Evolutionary conservation across 2,113 vertebrate genomes (phyloP), one percentile per base, ranked within the genome.

Genomic region (Passer montanus): DNA sequence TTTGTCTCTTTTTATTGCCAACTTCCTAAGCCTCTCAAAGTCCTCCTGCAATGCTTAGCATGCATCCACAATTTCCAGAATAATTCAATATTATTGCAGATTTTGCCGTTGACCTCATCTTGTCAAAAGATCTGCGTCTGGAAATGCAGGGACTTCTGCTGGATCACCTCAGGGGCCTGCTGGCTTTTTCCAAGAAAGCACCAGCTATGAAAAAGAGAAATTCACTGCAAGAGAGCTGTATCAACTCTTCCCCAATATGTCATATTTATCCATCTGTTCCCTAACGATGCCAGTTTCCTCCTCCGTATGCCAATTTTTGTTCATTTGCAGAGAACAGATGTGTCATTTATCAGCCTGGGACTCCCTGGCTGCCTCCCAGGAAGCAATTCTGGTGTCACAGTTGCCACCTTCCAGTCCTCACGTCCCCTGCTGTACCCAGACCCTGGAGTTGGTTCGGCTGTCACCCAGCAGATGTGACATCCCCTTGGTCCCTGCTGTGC

Each of bases 271-370:
- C 93, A 96, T 93, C 96, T 96, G 69, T 89, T 75, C 77, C 47
- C 73, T 70, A 70, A 47, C 1, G 6, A 78, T 93, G 94, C 95
- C 93, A 94, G 91, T 81, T 94, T 94, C 89, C 76, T 84, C 17
- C 60, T 92, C 80, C 64, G 84, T 89, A 84, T 96, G 95, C 91
- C 89, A 89, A 53, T 55, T 93, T 90, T 90, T 96, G 93, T 95
- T 97, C 96, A 95, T 95, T 94, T 95, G 86, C 77, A 90, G 93
- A 92, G 93, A 90, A 80, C 95, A 96, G 92, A 92, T 94, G 86
- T 90, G 84, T 81, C 80, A 60, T 94, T 92, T 96, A 70, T 81
- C 86, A 93, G 91, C 17, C 91, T 72, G 73, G 28, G 52, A 49
- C 86, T 90, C 76, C 62, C 53, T 73, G 72, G 59, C 88, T n/a